Conservation (phyloP, 2,797 vertebrate species). For the Neopelma chrysocephalum region DNA sequence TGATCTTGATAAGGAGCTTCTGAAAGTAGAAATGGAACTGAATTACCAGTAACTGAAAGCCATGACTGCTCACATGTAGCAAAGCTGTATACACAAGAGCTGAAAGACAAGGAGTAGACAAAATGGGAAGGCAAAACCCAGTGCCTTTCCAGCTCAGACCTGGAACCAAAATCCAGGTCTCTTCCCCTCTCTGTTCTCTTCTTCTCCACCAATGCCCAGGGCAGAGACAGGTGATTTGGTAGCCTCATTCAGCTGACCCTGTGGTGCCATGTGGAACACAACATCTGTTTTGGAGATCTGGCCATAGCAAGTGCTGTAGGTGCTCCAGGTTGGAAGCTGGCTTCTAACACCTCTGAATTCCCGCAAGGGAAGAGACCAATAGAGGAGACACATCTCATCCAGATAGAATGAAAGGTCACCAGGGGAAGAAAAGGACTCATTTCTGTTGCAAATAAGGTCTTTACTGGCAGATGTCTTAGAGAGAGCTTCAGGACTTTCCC, state of each 20-base stretch:
- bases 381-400: neutral
- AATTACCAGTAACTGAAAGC: neutral
- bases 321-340: neutral
- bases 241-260: neutral
- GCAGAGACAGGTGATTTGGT: neutral
- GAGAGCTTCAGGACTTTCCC: slow-evolving; percentile 10
- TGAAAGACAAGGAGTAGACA: neutral
- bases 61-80: rapidly evolving
- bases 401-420: neutral
- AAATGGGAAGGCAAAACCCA: neutral
- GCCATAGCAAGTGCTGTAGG: neutral
- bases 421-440: neutral
- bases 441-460: neutral
- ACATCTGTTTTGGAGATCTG: neutral
- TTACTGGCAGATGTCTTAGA: neutral
- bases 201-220: neutral
- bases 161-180: neutral
- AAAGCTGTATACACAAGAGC: neutral
- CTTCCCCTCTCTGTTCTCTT: neutral
- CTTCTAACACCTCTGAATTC: neutral
- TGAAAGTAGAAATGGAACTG: neutral
- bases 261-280: neutral
- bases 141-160: neutral
- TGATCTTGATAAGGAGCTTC: neutral
- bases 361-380: rapidly evolving